These are phyloP conservation scores for Vimba vimba DNA, from an alignment of 2,113 vertebrate genomes.

Conservation along the genomic window DNA sequence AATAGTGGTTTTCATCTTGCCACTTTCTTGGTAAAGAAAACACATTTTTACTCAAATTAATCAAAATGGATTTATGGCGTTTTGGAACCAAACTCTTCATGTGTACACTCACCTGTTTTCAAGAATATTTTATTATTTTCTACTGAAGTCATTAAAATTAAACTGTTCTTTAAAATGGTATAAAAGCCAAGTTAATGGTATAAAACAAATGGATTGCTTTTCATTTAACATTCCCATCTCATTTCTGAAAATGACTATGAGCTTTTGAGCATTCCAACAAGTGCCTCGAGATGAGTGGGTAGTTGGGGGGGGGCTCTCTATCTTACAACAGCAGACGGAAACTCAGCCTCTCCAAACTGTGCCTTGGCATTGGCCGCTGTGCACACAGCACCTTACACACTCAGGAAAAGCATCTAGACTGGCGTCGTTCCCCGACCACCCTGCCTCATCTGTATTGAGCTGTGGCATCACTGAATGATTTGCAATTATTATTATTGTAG, in stretches of 20 bases:
- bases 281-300: slow-evolving; percentile 23
- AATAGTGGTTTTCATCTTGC: too few relatives aligned
- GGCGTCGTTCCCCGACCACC: background rate
- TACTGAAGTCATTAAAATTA: too few relatives aligned
- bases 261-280: slow-evolving; percentile 32
- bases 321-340: slow-evolving; percentile 43
- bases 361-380: slow-evolving; percentile 22
- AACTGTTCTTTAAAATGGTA: too few relatives aligned
- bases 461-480: background rate
- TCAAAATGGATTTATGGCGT: too few relatives aligned
- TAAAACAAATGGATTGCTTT: background rate
- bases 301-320: slow-evolving; percentile 18
- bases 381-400: slow-evolving; percentile 29
- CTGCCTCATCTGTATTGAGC: slow-evolving; percentile 22
- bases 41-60: too few relatives aligned
- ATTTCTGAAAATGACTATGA: slow-evolving; percentile 38
- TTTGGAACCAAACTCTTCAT: too few relatives aligned
- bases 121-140: too few relatives aligned
- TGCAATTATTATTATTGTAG: slow-evolving; percentile 32
- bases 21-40: too few relatives aligned
- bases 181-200: too few relatives aligned
- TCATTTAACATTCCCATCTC: slow-evolving; percentile 25
- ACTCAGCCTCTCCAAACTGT: slow-evolving; percentile 10
- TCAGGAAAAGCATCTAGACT: slow-evolving; percentile 16
- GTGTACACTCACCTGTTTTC: too few relatives aligned